Conservation (phyloP, 2,113 vertebrate species). For the Saccopteryx bilineata region DNA sequence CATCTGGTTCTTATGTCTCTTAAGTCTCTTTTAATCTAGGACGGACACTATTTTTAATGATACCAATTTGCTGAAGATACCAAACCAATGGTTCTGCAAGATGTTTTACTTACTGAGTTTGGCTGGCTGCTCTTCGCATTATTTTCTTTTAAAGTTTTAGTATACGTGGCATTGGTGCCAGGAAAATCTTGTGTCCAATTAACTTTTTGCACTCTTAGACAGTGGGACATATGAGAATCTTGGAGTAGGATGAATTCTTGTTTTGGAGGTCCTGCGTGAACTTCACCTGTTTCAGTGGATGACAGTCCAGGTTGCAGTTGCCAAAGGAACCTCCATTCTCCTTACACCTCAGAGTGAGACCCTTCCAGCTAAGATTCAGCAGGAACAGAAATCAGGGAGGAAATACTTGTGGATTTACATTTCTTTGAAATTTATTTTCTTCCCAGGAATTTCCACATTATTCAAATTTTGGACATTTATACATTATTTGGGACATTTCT, state of each 20-base stretch:
- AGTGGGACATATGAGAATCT: not conserved
- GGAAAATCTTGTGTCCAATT: constrained; percentile 3
- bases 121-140: constrained; percentile 7
- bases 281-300: not conserved
- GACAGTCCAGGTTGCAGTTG: constrained; percentile 18
- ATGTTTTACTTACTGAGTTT: constrained; percentile 20
- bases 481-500: constrained; percentile 7
- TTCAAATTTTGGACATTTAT: constrained; percentile 26
- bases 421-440: constrained; percentile 38
- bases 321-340: not conserved
- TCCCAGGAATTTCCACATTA: constrained; percentile 14
- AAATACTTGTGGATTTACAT: constrained; percentile 58
- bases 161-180: not conserved
- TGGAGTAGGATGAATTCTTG: constrained; percentile 35
- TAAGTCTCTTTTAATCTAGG: constrained; percentile 61
- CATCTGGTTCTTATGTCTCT: not conserved
- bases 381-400: constrained; percentile 21
- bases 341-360: not conserved
- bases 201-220: constrained; percentile 51
- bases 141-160: constrained; percentile 63
- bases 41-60: constrained; percentile 48
- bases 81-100: constrained; percentile 19
- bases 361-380: constrained; percentile 17
- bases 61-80: not conserved
- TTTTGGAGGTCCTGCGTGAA: not conserved